phyloP scores from a whole-genome alignment of 1,140 invertebrate species.

The Pissodes strobi region DNA sequence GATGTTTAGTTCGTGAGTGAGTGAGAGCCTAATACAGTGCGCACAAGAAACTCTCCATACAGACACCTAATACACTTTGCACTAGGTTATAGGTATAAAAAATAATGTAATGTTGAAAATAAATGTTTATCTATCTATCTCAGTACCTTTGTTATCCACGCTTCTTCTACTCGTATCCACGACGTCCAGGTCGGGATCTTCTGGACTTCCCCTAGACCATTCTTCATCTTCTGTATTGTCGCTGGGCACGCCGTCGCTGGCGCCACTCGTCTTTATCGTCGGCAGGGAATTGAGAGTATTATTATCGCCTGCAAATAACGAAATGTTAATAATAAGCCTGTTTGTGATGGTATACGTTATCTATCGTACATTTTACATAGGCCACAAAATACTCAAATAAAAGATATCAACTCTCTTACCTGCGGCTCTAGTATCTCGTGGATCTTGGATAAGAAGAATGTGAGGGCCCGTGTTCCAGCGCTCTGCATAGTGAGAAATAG shows the following conservation, averaged over 20 bases:
- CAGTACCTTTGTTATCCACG: slow-evolving; percentile 27
- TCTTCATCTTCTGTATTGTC: slow-evolving; percentile 69
- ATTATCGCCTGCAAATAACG: slow-evolving; percentile 3
- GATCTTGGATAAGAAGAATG: slow-evolving; percentile 40
- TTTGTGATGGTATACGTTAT: too few relatives aligned
- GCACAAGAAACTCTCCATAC: too few relatives aligned
- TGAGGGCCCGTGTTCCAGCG: slow-evolving; percentile 44
- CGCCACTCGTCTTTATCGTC: slow-evolving; percentile 55
- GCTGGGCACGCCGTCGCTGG: slow-evolving; percentile 68
- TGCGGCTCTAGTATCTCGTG: slow-evolving; percentile 19
- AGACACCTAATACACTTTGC: too few relatives aligned
- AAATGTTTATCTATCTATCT: too few relatives aligned
- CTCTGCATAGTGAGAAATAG: slow-evolving; percentile 44
- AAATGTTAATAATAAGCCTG: too few relatives aligned
- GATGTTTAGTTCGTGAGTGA: too few relatives aligned
- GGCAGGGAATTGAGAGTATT: slow-evolving; percentile 15
- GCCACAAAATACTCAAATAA: too few relatives aligned
- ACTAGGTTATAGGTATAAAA: too few relatives aligned
- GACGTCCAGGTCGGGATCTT: slow-evolving; percentile 60
- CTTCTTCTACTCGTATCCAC: slow-evolving; percentile 33
- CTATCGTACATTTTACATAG: too few relatives aligned
- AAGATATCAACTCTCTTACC: too few relatives aligned
- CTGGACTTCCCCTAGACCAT: slow-evolving; percentile 67
- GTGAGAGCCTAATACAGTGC: too few relatives aligned
- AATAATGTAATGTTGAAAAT: too few relatives aligned